phyloP scores from a whole-genome alignment of 2,113 vertebrate genomes.

The Poecilia latipinna region DNA sequence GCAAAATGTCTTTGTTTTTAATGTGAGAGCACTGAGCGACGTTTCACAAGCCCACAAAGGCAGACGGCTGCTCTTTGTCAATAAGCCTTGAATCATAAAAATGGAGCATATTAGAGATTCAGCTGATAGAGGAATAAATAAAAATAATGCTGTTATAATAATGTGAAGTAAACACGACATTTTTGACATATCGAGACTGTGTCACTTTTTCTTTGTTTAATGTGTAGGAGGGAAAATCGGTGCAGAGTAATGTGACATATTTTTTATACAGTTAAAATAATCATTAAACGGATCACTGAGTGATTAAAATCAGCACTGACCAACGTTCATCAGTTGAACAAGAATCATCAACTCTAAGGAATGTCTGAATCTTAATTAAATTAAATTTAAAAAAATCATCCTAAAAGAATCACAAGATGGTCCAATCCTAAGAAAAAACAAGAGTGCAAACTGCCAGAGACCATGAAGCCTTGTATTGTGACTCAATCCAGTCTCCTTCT shows the following conservation, averaged over 20 bases:
- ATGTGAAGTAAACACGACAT: conserved; percentile 17
- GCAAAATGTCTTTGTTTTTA: conserved; percentile 56
- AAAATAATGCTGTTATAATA: conserved; percentile 15
- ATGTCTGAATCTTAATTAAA: neutral
- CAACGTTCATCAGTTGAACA: neutral
- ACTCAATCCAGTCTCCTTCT: neutral
- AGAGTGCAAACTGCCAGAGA: neutral
- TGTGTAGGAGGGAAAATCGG: neutral
- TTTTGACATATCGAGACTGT: conserved; percentile 8
- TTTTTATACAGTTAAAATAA: too few species aligned
- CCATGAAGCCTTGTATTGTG: neutral
- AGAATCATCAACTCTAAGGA: neutral
- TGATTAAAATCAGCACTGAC: neutral
- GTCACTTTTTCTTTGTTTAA: neutral
- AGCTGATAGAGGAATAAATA: conserved; percentile 29
- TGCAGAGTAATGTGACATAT: too few species aligned
- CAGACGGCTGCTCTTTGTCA: conserved; percentile 46
- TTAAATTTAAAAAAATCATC: neutral
- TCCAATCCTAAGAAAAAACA: neutral
- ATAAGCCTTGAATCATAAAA: conserved; percentile 42
- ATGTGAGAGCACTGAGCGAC: conserved; percentile 23
- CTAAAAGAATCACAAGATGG: neutral
- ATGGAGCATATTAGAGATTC: conserved; percentile 35
- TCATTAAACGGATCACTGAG: neutral
- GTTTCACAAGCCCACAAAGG: conserved; percentile 38